These are phyloP conservation scores for Drosophila melanosoma DNA, from an alignment of 2,888 invertebrate species.

Conservation along the genomic window DNA sequence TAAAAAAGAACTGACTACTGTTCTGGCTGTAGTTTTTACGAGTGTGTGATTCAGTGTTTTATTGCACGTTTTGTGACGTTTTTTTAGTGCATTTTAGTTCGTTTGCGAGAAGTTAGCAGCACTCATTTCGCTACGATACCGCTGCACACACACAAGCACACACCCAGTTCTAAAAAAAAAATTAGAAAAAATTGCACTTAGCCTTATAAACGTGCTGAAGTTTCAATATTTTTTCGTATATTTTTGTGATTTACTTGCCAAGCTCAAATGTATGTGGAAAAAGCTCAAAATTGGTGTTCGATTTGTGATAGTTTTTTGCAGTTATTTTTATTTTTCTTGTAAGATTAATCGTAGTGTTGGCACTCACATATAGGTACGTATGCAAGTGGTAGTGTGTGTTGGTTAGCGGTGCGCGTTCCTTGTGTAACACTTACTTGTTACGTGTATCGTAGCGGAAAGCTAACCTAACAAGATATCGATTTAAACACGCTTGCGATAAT, in stretches of 20 bases:
- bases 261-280: not conserved
- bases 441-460: constrained; percentile 1
- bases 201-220: not conserved
- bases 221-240: not conserved
- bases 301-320: constrained; percentile 2
- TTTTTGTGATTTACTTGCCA: not conserved
- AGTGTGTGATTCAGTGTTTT: constrained; percentile 17
- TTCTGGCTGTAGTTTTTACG: not conserved
- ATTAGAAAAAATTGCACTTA: not conserved
- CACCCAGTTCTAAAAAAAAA: not conserved
- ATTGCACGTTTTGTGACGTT: constrained; percentile 20
- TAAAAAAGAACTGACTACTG: not conserved
- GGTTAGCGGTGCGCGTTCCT: constrained; percentile 23
- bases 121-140: constrained; percentile 5
- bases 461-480: constrained; percentile 1
- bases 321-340: not conserved
- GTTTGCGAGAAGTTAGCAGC: constrained; percentile 38
- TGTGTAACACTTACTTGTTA: constrained; percentile 16
- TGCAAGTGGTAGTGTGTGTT: constrained; percentile 22
- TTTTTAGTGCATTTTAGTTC: constrained; percentile 22
- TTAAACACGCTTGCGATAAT: not conserved
- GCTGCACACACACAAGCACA: constrained; percentile 16
- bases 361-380: constrained; percentile 49
- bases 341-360: constrained; percentile 36
- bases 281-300: not conserved